These are phyloP conservation scores for Percopsis omiscomaycus DNA, from an alignment of 2,797 vertebrate species.

Conservation along the genomic window DNA sequence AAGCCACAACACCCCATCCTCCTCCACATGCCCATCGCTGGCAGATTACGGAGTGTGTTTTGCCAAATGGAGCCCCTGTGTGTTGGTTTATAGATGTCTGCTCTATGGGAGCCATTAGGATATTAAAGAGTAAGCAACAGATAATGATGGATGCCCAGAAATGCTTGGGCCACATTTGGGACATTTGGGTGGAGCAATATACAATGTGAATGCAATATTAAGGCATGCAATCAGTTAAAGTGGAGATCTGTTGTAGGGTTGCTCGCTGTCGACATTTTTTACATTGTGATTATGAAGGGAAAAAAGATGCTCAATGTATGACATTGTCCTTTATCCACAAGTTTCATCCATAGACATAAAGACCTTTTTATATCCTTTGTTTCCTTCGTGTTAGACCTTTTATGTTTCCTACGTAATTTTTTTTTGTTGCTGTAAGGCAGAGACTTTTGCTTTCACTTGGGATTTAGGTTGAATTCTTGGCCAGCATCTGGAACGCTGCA, in stretches of 20 bases:
- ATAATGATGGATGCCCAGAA: background rate
- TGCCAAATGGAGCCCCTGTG: background rate
- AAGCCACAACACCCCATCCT: conserved; percentile 19
- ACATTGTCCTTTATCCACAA: too few species aligned
- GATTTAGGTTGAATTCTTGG: background rate
- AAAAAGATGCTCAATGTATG: too few species aligned
- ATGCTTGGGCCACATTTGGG: background rate
- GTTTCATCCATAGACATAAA: too few species aligned
- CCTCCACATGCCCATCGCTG: conserved; percentile 15
- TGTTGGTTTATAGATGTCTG: conserved; percentile 2
- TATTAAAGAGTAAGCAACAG: background rate
- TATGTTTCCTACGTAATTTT: too few species aligned
- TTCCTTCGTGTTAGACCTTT: too few species aligned
- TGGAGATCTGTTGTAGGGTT: too few species aligned
- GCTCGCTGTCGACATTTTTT: too few species aligned
- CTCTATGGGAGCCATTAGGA: background rate
- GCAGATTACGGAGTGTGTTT: background rate
- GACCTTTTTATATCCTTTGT: too few species aligned
- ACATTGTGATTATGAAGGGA: too few species aligned
- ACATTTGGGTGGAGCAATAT: too few species aligned
- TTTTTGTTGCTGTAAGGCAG: conserved; percentile 46
- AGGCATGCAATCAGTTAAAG: too few species aligned
- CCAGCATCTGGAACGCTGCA: conserved; percentile 5
- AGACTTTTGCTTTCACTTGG: conserved; percentile 4
- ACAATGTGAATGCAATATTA: too few species aligned